Evolutionary conservation across 2,888 invertebrate species (phyloP).

Genomic region (Drosophila recens): DNA sequence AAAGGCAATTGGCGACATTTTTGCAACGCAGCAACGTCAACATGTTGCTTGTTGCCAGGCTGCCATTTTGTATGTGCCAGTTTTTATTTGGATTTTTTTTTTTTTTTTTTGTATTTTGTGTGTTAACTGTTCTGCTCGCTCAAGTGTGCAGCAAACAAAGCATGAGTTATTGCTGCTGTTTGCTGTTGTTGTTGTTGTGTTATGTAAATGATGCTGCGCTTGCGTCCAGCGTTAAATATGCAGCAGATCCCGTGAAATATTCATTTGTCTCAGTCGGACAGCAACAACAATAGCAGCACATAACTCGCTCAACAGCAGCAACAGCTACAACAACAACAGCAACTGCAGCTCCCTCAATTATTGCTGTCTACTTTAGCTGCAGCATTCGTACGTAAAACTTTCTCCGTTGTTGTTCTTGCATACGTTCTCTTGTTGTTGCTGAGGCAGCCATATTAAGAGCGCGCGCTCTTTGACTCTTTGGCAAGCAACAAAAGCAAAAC

Average conservation of each 20-base stretch:
- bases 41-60: conserved; percentile 53
- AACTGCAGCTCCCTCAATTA: conserved; percentile 39
- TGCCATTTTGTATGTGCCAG: conserved; percentile 57
- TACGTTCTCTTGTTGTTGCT: conserved; percentile 49
- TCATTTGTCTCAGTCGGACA: conserved; percentile 33
- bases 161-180: conserved; percentile 34
- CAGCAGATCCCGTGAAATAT: conserved; percentile 59
- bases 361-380: conserved; percentile 47
- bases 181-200: conserved; percentile 24
- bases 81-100: conserved; percentile 39
- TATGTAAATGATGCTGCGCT: conserved; percentile 61
- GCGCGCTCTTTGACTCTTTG: conserved; percentile 16
- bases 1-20: conserved; percentile 73
- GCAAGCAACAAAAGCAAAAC: neutral
- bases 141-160: conserved; percentile 53
- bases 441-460: conserved; percentile 42
- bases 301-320: conserved; percentile 22
- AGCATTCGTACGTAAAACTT: conserved; percentile 52
- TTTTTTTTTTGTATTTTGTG: conserved; percentile 13
- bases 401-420: conserved; percentile 70
- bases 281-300: conserved; percentile 16
- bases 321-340: conserved; percentile 20
- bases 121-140: conserved; percentile 46
- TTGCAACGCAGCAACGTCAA: conserved; percentile 30
- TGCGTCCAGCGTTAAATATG: conserved; percentile 50